Percentiles rank a stretch among this genome's conserved stretches.
Conservation (phyloP, 2,113 vertebrate species). For the Nycticryphes semicollaris region DNA sequence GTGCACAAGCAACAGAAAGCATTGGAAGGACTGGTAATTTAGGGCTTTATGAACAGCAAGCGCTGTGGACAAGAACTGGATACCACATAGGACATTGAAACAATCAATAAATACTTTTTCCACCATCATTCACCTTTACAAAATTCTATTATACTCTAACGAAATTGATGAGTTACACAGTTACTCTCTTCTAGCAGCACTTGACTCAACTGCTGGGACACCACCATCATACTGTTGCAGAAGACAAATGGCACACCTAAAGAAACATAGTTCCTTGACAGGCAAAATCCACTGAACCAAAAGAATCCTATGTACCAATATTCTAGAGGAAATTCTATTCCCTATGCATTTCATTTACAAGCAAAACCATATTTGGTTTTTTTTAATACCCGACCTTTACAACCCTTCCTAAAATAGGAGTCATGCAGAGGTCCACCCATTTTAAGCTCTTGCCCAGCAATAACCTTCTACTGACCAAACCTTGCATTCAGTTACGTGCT, state of each 20-base stretch:
- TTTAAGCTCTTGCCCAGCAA: not conserved
- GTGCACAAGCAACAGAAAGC: not conserved
- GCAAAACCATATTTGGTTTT: not conserved
- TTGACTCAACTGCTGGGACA: not conserved
- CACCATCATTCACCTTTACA: not conserved
- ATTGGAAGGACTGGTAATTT: not conserved
- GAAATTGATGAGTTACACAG: not conserved
- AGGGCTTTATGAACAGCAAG: not conserved
- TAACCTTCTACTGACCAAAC: not conserved
- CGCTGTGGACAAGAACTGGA: not conserved
- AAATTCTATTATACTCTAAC: not conserved
- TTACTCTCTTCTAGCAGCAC: not conserved
- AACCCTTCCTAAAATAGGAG: not conserved
- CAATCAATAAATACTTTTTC: not conserved
- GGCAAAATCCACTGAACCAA: not conserved
- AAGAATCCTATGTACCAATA: not conserved
- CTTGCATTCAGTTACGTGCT: not conserved
- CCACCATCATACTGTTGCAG: not conserved
- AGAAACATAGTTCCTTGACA: not conserved
- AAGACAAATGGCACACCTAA: not conserved
- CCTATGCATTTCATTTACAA: not conserved
- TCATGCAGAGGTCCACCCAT: not conserved
- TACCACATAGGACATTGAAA: not conserved
- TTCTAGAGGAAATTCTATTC: not conserved
- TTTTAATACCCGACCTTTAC: not conserved